Percentiles rank a stretch among this genome's conserved stretches.
These are phyloP conservation scores for Geophilus truncorum DNA, from an alignment of 2,888 invertebrate genomes.

Conservation along the genomic window DNA sequence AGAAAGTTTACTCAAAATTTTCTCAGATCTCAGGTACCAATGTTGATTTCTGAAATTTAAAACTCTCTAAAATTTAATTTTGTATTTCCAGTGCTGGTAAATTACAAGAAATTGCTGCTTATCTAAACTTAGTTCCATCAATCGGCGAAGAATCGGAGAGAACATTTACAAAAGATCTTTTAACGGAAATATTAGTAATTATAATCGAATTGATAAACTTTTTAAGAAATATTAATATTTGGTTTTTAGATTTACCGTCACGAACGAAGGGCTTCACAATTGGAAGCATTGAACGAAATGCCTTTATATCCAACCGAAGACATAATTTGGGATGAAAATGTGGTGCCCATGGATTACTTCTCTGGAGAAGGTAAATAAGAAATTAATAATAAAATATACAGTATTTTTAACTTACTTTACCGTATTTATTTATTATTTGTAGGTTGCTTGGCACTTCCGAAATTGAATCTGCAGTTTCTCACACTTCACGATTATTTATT, in stretches of 20 bases:
- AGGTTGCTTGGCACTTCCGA: constrained; percentile 86
- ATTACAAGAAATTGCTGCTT: constrained; percentile 77
- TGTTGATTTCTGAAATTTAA: not conserved
- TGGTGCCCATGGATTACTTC: constrained; percentile 96
- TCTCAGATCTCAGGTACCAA: not conserved
- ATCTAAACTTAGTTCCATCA: constrained; percentile 77
- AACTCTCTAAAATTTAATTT: constrained; percentile 32
- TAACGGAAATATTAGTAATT: constrained; percentile 49
- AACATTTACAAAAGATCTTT: constrained; percentile 59
- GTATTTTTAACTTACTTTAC: too few relatives aligned
- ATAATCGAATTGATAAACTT: not conserved
- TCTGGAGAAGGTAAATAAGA: constrained; percentile 69
- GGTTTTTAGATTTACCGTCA: constrained; percentile 54
- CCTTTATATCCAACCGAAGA: constrained; percentile 97
- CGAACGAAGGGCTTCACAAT: constrained; percentile 81
- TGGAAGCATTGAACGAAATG: constrained; percentile 94
- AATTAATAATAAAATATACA: not conserved
- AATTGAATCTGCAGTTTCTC: constrained; percentile 94
- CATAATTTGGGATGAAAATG: constrained; percentile 98
- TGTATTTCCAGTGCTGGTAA: constrained; percentile 61
- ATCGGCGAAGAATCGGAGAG: constrained; percentile 56
- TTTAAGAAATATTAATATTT: not conserved
- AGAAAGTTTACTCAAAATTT: constrained; percentile 63
- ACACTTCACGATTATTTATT: constrained; percentile 96
- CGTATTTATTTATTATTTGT: not conserved